Evolutionary conservation across 1,140 invertebrate species (phyloP).

Genomic region (Laodelphax striatellus): DNA sequence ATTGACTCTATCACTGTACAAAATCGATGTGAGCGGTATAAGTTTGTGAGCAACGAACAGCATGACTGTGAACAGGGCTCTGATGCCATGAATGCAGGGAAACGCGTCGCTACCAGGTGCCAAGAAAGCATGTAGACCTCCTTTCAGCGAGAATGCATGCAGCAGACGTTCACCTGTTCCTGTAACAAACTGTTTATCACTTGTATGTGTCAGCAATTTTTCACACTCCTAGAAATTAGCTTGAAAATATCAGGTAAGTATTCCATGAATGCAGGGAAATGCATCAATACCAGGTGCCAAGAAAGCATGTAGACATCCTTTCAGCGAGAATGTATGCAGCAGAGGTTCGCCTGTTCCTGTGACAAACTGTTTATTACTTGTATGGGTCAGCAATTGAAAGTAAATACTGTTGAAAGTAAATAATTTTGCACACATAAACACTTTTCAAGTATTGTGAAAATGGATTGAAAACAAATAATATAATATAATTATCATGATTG

Average conservation of each 20-base stretch:
- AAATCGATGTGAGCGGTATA: conserved; percentile 42
- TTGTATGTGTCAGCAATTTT: neutral
- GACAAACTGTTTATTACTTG: neutral
- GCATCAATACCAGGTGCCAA: conserved; percentile 32
- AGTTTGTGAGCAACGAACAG: conserved; percentile 50
- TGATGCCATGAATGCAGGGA: conserved; percentile 47
- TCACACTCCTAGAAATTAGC: neutral
- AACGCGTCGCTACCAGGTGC: conserved; percentile 36
- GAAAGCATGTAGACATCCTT: conserved; percentile 30
- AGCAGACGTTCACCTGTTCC: conserved; percentile 2
- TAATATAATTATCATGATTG: too few species aligned
- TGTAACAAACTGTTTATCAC: neutral
- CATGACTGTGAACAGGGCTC: conserved; percentile 41
- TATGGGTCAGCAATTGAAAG: neutral
- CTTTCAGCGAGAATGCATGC: conserved; percentile 41
- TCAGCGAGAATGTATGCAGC: conserved; percentile 40
- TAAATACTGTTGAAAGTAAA: too few species aligned
- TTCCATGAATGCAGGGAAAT: conserved; percentile 48
- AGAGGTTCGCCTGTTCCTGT: neutral
- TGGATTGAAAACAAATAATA: too few species aligned
- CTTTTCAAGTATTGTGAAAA: too few species aligned
- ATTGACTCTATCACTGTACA: conserved; percentile 45
- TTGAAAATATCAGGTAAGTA: conserved; percentile 27
- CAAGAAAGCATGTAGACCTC: conserved; percentile 30
- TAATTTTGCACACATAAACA: too few species aligned